These are phyloP conservation scores for Enhydra lutris DNA, from an alignment of 2,113 vertebrate species.

Conservation along the genomic window DNA sequence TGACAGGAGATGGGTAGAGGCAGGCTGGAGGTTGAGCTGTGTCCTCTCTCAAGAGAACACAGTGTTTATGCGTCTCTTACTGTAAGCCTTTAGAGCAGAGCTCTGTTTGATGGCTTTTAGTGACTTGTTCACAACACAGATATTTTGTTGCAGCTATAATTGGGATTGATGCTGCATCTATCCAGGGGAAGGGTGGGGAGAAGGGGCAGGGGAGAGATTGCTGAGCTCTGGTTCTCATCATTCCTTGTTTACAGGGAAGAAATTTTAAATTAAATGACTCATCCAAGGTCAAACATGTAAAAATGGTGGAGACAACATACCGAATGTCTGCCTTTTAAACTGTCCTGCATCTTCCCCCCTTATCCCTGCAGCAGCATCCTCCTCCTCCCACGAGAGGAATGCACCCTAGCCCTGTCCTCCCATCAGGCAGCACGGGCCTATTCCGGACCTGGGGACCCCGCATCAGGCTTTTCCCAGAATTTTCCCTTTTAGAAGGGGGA, in stretches of 20 bases:
- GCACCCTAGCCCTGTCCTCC: background rate
- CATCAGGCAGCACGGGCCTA: background rate
- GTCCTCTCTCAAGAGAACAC: background rate
- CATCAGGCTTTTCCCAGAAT: background rate
- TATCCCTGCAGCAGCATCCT: background rate
- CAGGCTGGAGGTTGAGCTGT: background rate
- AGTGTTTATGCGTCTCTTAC: background rate
- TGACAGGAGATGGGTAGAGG: background rate
- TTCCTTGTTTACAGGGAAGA: background rate
- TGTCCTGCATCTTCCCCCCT: background rate
- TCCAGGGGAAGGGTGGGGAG: background rate
- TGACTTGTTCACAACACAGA: background rate
- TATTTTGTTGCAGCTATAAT: conserved; percentile 7
- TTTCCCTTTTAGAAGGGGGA: background rate
- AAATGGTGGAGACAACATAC: background rate
- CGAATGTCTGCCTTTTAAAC: background rate
- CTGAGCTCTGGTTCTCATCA: background rate
- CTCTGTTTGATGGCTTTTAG: conserved; percentile 1
- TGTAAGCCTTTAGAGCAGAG: background rate
- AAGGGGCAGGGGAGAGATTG: background rate
- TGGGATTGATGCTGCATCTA: background rate
- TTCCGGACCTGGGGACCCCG: background rate
- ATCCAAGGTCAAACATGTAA: background rate
- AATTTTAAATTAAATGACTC: background rate
- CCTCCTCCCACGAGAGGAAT: background rate